Percentiles rank a stretch among this genome's conserved stretches.
Evolutionary conservation across 2,797 vertebrate species (phyloP).

Genomic region (Peromyscus aztecus): DNA sequence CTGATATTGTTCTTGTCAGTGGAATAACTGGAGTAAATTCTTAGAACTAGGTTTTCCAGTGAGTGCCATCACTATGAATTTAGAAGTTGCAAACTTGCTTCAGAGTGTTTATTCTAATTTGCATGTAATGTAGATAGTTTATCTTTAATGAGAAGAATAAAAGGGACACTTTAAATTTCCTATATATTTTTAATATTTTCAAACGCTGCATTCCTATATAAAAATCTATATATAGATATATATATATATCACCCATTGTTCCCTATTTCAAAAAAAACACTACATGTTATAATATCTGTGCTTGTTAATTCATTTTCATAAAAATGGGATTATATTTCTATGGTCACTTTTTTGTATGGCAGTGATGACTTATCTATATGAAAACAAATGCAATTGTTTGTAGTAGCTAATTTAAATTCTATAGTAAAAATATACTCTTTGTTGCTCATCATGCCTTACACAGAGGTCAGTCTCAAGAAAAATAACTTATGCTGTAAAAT

Average conservation of each 20-base stretch:
- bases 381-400: background rate
- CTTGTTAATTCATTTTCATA: background rate
- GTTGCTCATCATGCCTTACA: background rate
- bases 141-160: background rate
- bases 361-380: background rate
- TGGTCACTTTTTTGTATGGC: background rate
- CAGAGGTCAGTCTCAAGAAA: background rate
- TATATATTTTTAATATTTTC: background rate
- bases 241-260: background rate
- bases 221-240: background rate
- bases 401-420: conserved; percentile 1
- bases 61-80: background rate
- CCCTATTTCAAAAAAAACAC: background rate
- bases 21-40: conserved; percentile 52
- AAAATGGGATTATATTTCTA: background rate
- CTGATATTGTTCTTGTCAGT: conserved; percentile 70
- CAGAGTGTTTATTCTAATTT: background rate
- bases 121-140: background rate
- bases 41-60: conserved; percentile 30
- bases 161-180: background rate
- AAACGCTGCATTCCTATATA: background rate
- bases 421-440: background rate
- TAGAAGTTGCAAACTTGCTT: background rate
- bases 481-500: background rate
- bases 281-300: background rate